Conservation (phyloP, 2,888 invertebrate species). For the Cabera pusaria region DNA sequence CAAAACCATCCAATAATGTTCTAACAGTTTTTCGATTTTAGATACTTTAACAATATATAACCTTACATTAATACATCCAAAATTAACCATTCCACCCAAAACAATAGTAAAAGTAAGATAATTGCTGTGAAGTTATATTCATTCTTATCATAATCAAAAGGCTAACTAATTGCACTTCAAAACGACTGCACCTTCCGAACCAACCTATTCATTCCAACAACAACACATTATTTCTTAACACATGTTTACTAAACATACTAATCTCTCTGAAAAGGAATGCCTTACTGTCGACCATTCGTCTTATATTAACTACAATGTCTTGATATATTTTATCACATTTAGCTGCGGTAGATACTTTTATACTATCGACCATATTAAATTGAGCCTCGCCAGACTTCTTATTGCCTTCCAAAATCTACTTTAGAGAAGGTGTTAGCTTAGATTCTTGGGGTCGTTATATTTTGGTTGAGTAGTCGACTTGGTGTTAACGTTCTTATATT, state of each 20-base stretch:
- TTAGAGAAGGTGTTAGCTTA: slow-evolving; percentile 6
- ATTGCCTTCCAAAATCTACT: slow-evolving; percentile 18
- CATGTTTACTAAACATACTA: slow-evolving; percentile 52
- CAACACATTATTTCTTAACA: slow-evolving; percentile 45
- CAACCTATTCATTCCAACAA: slow-evolving; percentile 36
- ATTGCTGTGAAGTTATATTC: too few relatives aligned
- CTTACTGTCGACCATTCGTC: slow-evolving; percentile 68
- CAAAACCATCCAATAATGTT: too few relatives aligned
- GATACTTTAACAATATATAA: too few relatives aligned
- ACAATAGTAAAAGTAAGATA: too few relatives aligned
- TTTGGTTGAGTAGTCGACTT: slow-evolving; percentile 52
- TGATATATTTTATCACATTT: slow-evolving; percentile 81
- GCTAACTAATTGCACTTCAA: slow-evolving; percentile 5
- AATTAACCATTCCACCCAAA: too few relatives aligned
- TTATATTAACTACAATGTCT: slow-evolving; percentile 79
- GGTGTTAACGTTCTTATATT: slow-evolving; percentile 79
- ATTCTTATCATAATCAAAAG: not conserved
- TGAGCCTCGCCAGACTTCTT: slow-evolving; percentile 43
- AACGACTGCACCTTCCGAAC: slow-evolving; percentile 17
- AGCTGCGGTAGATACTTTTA: slow-evolving; percentile 74
- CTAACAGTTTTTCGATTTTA: too few relatives aligned
- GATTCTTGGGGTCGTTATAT: slow-evolving; percentile 39
- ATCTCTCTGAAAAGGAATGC: slow-evolving; percentile 50
- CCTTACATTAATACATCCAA: too few relatives aligned
- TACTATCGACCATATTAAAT: slow-evolving; percentile 43